phyloP scores from a whole-genome alignment of 2,113 vertebrate genomes.

The Micronycteris hirsuta region DNA sequence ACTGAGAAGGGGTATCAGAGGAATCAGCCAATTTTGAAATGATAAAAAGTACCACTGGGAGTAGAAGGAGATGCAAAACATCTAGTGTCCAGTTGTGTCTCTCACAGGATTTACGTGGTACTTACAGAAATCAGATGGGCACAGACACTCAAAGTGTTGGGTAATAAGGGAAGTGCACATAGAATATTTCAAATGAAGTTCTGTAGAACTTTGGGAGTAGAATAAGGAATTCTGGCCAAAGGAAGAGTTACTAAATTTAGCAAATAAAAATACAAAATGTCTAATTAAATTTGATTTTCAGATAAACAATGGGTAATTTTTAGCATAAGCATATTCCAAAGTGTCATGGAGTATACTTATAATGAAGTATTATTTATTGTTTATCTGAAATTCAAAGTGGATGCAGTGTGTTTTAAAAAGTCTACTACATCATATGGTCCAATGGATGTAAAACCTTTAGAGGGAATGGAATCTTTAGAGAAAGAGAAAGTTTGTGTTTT shows the following conservation, averaged over 20 bases:
- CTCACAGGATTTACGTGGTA: neutral
- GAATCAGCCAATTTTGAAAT: neutral
- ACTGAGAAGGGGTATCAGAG: slow-evolving; percentile 8
- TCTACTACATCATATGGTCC: neutral
- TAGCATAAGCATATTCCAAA: neutral
- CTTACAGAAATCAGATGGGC: neutral
- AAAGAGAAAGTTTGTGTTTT: neutral
- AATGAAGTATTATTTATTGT: neutral
- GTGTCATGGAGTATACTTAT: neutral
- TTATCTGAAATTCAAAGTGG: slow-evolving; percentile 28
- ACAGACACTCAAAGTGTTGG: neutral
- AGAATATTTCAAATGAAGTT: neutral
- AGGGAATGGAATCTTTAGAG: neutral
- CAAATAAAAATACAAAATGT: neutral
- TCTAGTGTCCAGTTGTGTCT: neutral
- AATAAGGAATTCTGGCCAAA: slow-evolving; percentile 9
- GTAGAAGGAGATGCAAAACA: neutral
- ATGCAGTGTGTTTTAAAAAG: neutral
- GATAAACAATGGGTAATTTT: neutral
- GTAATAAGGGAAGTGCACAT: neutral
- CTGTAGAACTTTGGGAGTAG: neutral
- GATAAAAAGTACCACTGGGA: neutral
- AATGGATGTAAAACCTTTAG: neutral
- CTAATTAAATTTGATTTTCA: neutral
- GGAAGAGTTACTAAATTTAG: neutral